Base-by-base conservation (phyloP, 1,140 invertebrate genomes). In the Scaptomyza montana region DNA sequence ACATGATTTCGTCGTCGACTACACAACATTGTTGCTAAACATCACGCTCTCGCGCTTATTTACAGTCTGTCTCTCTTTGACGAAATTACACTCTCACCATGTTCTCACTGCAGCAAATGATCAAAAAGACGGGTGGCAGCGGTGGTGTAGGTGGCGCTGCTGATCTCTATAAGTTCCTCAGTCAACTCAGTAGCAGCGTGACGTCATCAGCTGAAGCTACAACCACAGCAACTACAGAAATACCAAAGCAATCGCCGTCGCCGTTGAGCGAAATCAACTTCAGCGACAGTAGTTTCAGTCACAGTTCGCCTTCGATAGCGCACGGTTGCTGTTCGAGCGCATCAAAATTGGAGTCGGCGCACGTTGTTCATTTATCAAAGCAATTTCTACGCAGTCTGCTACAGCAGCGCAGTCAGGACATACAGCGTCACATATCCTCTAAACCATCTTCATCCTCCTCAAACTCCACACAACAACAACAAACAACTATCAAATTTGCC, bases 31-130 rank as follows among this genome's bases (percentile, higher is more conserved):
- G 82, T 87, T 67, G 82, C 65, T 50, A 13, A 79, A 69, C 51
- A 78, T 78, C 69, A 74, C 69, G 68, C 68, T 73, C 68, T 66
- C 64, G 43, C 64, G 43, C 21, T n/a, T 47, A 30, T 21, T 41
- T 13, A 41, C 28, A 13, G 8, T 55, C 55, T 53, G 39, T 39
- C 12, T 5, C 5, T 33, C 30, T 30, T 30, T 33, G 5, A 4
- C 28, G 3, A 30, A 47, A 1, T 13, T 56, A 36, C 7, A 5
- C 36, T 46, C 54, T 65, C 49, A 7, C 43, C 45, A 91, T 91
- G 90, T 78, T 82, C 69, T 89, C 90, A 21, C 72, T 79, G 62
- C 90, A 91, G 77, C 90, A 91, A 75, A 47, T 91, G 75, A 77
- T 90, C 73, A 84, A 89, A 80, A 81, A 79, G 51, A 67, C 79